Percentiles rank a stretch among this genome's conserved stretches.
Evolutionary conservation across 2,797 vertebrate species (phyloP).

Genomic region (Spinus olivaceus): DNA sequence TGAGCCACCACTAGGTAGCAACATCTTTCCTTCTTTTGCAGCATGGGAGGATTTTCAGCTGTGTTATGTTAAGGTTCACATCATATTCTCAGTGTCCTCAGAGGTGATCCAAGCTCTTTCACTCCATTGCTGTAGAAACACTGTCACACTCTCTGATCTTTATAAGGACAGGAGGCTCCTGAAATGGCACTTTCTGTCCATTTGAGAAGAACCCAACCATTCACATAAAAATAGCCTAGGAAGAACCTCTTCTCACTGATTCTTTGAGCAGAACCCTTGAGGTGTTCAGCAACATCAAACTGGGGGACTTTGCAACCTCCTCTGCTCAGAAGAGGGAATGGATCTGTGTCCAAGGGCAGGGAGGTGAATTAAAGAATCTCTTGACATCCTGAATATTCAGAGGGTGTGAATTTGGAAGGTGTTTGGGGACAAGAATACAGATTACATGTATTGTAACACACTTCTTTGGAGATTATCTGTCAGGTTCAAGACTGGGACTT

Average conservation of each 20-base stretch:
- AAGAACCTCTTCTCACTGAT: background rate
- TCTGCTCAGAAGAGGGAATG: background rate
- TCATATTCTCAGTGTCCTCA: background rate
- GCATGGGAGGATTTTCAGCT: background rate
- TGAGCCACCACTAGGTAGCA: background rate
- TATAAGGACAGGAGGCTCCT: background rate
- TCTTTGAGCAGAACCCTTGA: background rate
- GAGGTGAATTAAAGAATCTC: background rate
- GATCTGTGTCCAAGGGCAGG: background rate
- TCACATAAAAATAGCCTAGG: background rate
- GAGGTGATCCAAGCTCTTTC: background rate
- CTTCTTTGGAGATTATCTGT: background rate
- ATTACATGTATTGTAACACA: background rate
- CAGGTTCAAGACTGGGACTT: background rate
- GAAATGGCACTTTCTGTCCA: background rate
- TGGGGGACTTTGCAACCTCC: background rate
- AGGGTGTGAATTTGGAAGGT: background rate
- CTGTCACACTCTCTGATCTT: background rate
- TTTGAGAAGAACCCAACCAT: background rate
- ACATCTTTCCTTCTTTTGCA: background rate
- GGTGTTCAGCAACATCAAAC: background rate
- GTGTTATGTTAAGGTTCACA: background rate
- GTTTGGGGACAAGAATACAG: background rate
- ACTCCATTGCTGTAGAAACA: background rate
- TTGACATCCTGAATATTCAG: background rate